These are phyloP conservation scores for Sericinus montela DNA, from an alignment of 2,888 invertebrate genomes.

Conservation along the genomic window DNA sequence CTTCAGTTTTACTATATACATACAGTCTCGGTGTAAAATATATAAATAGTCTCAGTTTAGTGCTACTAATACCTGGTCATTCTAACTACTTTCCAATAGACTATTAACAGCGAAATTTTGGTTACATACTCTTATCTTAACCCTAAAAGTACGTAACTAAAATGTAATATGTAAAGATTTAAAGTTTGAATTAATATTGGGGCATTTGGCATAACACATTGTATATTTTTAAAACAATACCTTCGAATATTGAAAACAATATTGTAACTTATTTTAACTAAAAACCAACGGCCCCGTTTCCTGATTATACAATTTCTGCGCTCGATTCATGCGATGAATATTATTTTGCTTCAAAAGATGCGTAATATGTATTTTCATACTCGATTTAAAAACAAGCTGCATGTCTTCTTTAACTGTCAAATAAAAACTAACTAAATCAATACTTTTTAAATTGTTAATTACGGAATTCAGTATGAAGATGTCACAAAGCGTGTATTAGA, in stretches of 20 bases:
- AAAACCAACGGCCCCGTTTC: too few relatives aligned
- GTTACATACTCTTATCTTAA: neutral
- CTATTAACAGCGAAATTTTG: slow-evolving; percentile 23
- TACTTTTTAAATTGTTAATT: neutral
- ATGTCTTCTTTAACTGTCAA: slow-evolving; percentile 13
- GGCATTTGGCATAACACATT: neutral
- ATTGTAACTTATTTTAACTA: too few relatives aligned
- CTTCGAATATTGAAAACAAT: too few relatives aligned
- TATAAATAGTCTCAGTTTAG: slow-evolving; percentile 23
- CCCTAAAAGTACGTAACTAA: neutral
- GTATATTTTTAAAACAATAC: neutral
- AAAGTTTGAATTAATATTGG: neutral
- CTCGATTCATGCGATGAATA: slow-evolving; percentile 9
- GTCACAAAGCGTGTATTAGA: slow-evolving; percentile 40
- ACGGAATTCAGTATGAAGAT: slow-evolving; percentile 30
- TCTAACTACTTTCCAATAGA: slow-evolving; percentile 41
- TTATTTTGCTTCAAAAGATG: slow-evolving; percentile 12
- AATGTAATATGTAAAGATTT: neutral
- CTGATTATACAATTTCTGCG: slow-evolving; percentile 1
- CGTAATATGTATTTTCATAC: slow-evolving; percentile 2
- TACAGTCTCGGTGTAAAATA: slow-evolving; percentile 17
- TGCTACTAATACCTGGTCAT: slow-evolving; percentile 56
- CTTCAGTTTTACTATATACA: slow-evolving; percentile 30
- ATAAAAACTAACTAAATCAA: neutral
- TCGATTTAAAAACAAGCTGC: neutral